phyloP scores from a whole-genome alignment of 2,797 vertebrate genomes.

The Darevskia nairensis region DNA sequence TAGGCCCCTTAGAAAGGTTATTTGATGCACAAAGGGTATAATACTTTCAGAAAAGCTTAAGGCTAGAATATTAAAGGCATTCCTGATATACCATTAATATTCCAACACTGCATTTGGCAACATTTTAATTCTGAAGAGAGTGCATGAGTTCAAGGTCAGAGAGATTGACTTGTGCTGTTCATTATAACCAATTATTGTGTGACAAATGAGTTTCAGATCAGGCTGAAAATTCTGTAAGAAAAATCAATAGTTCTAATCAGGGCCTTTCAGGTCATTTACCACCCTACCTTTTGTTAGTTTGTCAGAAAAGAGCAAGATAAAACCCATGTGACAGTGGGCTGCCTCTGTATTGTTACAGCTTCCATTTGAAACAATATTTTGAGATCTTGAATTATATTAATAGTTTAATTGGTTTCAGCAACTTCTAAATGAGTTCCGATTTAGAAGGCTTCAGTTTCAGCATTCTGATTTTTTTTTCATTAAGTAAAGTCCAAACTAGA shows the following conservation, averaged over 20 bases:
- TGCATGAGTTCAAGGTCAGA: conserved; percentile 87
- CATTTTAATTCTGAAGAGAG: conserved; percentile 82
- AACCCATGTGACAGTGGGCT: conserved; percentile 75
- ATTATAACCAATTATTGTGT: conserved; percentile 88
- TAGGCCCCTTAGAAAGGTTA: conserved; percentile 63
- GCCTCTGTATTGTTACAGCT: conserved; percentile 65
- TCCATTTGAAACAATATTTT: conserved; percentile 73
- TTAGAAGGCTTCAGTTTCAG: conserved; percentile 67
- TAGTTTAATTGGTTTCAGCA: conserved; percentile 79
- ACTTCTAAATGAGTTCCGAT: conserved; percentile 73
- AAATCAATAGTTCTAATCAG: conserved; percentile 91
- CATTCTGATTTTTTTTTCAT: conserved; percentile 58
- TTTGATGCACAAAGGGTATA: conserved; percentile 48
- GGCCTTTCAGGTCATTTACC: conserved; percentile 84
- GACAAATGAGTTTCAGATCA: conserved; percentile 88
- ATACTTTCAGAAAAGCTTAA: conserved; percentile 60
- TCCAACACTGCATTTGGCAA: conserved; percentile 76
- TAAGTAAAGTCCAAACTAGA: conserved; percentile 64
- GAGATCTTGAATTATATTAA: conserved; percentile 78
- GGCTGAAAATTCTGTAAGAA: conserved; percentile 85
- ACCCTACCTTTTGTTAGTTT: conserved; percentile 84
- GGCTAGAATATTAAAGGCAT: conserved; percentile 73
- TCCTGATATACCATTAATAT: conserved; percentile 80
- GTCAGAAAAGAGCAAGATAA: conserved; percentile 84
- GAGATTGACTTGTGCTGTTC: conserved; percentile 84